phyloP scores from a whole-genome alignment of 2,797 vertebrate species.

The Hemitrygon akajei region DNA sequence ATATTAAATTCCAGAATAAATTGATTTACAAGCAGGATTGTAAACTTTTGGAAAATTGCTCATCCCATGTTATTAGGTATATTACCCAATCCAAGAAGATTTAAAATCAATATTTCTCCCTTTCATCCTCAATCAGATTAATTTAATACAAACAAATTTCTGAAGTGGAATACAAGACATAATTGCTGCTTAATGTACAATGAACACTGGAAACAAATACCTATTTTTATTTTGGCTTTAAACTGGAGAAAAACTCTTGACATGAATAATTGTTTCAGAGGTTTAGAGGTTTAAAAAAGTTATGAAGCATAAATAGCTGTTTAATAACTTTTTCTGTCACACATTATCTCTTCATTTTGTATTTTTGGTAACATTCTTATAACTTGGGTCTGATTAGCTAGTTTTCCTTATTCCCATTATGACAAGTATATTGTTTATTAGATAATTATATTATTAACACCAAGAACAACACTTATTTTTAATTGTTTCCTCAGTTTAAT shows the following conservation, averaged over 20 bases:
- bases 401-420: slow-evolving; percentile 38
- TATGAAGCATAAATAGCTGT: background rate
- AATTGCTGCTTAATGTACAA: too few relatives aligned
- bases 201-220: too few relatives aligned
- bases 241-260: background rate
- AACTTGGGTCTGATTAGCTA: slow-evolving; percentile 35
- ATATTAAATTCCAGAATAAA: too few relatives aligned
- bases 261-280: background rate
- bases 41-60: background rate
- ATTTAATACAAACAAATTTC: too few relatives aligned
- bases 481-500: slow-evolving; percentile 39
- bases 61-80: background rate
- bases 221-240: background rate
- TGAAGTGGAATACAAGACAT: too few relatives aligned
- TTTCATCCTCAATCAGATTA: background rate
- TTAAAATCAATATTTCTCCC: background rate
- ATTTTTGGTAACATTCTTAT: slow-evolving; percentile 26
- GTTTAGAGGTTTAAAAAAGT: background rate
- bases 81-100: background rate
- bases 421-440: slow-evolving; percentile 37
- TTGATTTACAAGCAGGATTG: too few relatives aligned
- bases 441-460: slow-evolving; percentile 39
- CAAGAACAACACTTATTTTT: slow-evolving; percentile 35
- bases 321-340: slow-evolving; percentile 37
- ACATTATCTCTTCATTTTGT: background rate